Percentiles rank a stretch among this genome's conserved stretches.
phyloP scores from a whole-genome alignment of 2,113 vertebrate species.

The Fregetta grallaria region DNA sequence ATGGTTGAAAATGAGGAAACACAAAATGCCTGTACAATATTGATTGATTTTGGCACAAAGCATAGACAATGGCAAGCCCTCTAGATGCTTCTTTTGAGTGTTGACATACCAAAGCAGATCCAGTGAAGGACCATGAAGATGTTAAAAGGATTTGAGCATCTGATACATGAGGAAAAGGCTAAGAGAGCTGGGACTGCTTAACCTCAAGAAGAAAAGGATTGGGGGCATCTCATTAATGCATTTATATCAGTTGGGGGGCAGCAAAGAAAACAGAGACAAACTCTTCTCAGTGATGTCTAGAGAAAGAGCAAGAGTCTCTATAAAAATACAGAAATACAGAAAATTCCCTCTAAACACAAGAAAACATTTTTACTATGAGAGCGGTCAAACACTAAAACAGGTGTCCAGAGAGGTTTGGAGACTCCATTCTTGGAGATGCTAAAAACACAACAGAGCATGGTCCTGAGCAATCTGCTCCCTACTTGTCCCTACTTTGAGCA shows the following conservation, averaged over 20 bases:
- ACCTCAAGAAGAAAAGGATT: background rate
- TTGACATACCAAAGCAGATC: background rate
- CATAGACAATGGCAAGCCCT: background rate
- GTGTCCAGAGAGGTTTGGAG: background rate
- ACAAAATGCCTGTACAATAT: background rate
- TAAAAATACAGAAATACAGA: background rate
- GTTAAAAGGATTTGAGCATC: background rate
- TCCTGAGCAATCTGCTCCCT: background rate
- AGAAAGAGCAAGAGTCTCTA: background rate
- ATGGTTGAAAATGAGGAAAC: background rate
- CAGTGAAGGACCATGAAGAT: background rate
- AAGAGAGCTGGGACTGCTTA: background rate
- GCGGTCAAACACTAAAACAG: background rate
- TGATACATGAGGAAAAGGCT: background rate
- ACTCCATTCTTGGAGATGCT: background rate
- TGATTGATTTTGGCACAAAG: background rate
- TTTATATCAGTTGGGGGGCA: accelerated
- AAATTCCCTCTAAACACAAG: background rate
- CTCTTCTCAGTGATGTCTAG: background rate
- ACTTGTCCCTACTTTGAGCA: background rate
- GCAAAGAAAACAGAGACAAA: background rate
- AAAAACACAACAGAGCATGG: accelerated
- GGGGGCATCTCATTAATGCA: background rate
- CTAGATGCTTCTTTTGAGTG: background rate
- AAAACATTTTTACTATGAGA: background rate